These are phyloP conservation scores for Tokudaia muenninki DNA, from an alignment of 2,797 vertebrate genomes.

Conservation along the genomic window DNA sequence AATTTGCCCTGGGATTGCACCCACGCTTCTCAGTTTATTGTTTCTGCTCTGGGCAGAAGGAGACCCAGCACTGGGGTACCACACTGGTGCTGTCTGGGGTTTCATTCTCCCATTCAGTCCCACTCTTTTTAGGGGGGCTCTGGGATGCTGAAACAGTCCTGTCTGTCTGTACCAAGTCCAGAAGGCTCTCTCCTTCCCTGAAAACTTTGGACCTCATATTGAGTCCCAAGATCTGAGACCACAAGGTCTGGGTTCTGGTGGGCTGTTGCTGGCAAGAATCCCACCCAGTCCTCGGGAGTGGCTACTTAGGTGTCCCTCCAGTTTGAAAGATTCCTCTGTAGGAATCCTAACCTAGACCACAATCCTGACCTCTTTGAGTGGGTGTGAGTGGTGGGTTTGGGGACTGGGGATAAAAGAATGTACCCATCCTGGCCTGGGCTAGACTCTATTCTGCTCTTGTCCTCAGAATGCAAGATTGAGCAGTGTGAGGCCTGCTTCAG, in stretches of 20 bases:
- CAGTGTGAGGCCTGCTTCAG: conserved; percentile 99
- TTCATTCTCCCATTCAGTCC: not conserved
- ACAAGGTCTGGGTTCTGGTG: not conserved
- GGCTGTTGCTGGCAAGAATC: no score
- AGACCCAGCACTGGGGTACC: not conserved
- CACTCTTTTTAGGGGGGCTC: not conserved
- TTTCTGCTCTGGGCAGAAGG: not conserved
- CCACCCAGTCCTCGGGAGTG: not conserved
- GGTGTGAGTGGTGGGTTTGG: not conserved
- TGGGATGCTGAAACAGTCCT: not conserved
- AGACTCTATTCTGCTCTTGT: conserved; percentile 59
- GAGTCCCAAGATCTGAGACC: not conserved
- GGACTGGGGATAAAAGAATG: not conserved
- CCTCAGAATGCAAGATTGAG: conserved; percentile 98
- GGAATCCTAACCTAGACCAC: not conserved
- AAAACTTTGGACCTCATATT: not conserved
- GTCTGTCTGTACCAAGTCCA: not conserved
- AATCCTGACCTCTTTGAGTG: not conserved
- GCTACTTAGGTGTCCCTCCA: not conserved
- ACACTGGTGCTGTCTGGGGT: not conserved
- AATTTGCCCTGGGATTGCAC: conserved; percentile 69
- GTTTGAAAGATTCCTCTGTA: not conserved
- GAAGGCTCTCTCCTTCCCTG: not conserved
- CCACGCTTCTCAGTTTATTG: not conserved
- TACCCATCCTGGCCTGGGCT: not conserved